phyloP scores from a whole-genome alignment of 1,140 invertebrate species.

The Pachypsylla venusta region DNA sequence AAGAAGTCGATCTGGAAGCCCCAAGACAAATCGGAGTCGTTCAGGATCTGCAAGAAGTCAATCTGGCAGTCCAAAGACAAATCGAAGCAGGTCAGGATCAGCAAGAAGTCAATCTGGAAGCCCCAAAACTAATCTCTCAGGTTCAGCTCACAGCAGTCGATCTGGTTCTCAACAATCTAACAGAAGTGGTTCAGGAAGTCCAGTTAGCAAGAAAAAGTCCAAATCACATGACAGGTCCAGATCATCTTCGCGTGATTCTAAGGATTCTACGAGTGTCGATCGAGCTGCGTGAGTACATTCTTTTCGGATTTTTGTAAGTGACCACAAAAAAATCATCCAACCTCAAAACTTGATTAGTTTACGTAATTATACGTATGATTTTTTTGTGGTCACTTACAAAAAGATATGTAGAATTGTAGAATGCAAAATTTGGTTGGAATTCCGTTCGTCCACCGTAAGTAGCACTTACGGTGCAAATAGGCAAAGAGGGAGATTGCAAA shows the following conservation, averaged over 20 bases:
- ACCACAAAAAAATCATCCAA: no score
- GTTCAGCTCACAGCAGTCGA: conserved; percentile 21
- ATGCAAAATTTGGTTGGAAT: no score
- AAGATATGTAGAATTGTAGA: no score
- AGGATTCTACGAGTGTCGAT: conserved; percentile 6
- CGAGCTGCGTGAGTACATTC: no score
- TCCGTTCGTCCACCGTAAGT: no score
- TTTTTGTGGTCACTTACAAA: no score
- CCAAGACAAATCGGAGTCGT: not conserved
- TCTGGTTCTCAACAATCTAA: conserved; percentile 21
- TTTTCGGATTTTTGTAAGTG: no score
- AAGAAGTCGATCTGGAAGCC: not conserved
- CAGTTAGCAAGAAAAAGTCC: conserved; percentile 16
- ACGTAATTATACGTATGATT: no score
- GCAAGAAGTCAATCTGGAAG: conserved; percentile 13
- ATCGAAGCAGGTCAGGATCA: not conserved
- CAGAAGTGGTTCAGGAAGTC: conserved; percentile 24
- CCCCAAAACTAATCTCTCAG: conserved; percentile 10
- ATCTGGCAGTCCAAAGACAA: not conserved
- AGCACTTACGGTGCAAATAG: no score
- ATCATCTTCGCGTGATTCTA: conserved; percentile 16
- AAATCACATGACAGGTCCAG: conserved; percentile 22
- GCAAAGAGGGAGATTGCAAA: no score
- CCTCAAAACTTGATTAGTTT: no score
- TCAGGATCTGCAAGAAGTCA: not conserved